These are phyloP conservation scores for Pogonophryne albipinna DNA, from an alignment of 2,797 vertebrate species.

Conservation along the genomic window DNA sequence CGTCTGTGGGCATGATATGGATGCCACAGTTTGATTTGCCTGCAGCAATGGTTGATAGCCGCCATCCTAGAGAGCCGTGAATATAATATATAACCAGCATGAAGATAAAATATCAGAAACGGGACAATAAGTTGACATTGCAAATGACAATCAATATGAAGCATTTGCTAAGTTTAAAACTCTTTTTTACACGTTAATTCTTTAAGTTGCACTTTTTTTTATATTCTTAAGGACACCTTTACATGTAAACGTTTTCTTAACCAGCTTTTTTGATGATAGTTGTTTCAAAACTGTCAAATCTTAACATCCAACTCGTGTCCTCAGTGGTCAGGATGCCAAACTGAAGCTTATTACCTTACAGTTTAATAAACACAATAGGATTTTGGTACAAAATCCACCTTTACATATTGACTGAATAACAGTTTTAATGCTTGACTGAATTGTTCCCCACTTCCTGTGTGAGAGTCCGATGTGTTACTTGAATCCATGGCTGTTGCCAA, in stretches of 20 bases:
- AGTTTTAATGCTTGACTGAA: slow-evolving; percentile 19
- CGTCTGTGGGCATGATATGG: slow-evolving; percentile 1
- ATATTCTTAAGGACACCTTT: not conserved
- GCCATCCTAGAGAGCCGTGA: slow-evolving; percentile 13
- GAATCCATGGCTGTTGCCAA: slow-evolving; percentile 34
- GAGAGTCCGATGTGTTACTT: slow-evolving; percentile 36
- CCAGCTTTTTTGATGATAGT: slow-evolving; percentile 7
- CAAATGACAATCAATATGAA: slow-evolving; percentile 73
- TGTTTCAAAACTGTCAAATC: not conserved
- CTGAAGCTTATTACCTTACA: not conserved
- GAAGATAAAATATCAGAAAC: slow-evolving; percentile 7
- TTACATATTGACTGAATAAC: slow-evolving; percentile 23
- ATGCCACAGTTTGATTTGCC: slow-evolving; percentile 18
- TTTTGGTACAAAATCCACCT: slow-evolving; percentile 9
- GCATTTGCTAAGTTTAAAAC: slow-evolving; percentile 36
- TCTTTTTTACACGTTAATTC: slow-evolving; percentile 10
- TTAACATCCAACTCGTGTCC: not conserved
- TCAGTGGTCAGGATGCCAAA: slow-evolving; percentile 1
- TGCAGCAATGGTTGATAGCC: slow-evolving; percentile 45
- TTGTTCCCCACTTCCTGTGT: not conserved
- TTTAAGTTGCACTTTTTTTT: slow-evolving; percentile 22
- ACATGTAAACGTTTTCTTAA: not conserved
- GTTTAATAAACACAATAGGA: not conserved
- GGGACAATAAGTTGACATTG: slow-evolving; percentile 36
- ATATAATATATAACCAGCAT: slow-evolving; percentile 23